Percentiles rank a stretch among this genome's conserved stretches.
Conservation (phyloP, 2,113 vertebrate species). For the Nerophis lumbriciformis region DNA sequence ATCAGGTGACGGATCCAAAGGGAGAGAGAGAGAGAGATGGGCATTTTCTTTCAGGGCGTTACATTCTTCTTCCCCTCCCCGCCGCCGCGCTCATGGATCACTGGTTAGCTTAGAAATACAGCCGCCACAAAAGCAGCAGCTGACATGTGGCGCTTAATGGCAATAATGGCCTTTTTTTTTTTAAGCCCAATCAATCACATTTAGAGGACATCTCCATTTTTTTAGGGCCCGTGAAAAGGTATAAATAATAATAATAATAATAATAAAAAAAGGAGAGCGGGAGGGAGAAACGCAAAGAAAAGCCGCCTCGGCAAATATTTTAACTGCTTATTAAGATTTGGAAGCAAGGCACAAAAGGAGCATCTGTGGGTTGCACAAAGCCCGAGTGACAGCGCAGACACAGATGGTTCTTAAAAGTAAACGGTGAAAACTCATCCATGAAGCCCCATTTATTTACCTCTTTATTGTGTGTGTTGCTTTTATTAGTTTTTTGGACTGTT, state of each 20-base stretch:
- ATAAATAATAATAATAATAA: constrained; percentile 93
- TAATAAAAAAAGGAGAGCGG: constrained; percentile 68
- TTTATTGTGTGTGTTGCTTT: constrained; percentile 45
- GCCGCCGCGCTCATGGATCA: constrained; percentile 86
- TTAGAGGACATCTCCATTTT: constrained; percentile 99
- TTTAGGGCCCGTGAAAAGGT: constrained; percentile 90
- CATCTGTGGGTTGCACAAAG: constrained; percentile 85
- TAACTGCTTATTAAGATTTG: constrained; percentile 99
- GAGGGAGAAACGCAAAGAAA: constrained; percentile 38
- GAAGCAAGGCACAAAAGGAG: constrained; percentile 86
- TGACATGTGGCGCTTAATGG: constrained; percentile 94
- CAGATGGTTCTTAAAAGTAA: constrained; percentile 88
- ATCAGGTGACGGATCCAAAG: constrained; percentile 90
- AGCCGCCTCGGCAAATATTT: constrained; percentile 97
- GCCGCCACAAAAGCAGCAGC: constrained; percentile 90
- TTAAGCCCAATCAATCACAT: constrained; percentile 99
- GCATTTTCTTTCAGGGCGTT: constrained; percentile 79
- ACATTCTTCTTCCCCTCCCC: constrained; percentile 93
- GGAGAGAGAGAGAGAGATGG: constrained; percentile 73
- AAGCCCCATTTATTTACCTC: constrained; percentile 65
- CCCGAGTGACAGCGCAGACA: constrained; percentile 76
- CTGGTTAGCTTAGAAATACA: constrained; percentile 98
- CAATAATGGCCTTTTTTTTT: constrained; percentile 99
- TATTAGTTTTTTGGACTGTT: not conserved
- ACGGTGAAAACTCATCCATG: constrained; percentile 71